A percentile compares a stretch with the other conserved stretches of the same genome.
These are phyloP conservation scores for Luehdorfia chinensis DNA, from an alignment of 1,140 invertebrate genomes.

Conservation along the genomic window DNA sequence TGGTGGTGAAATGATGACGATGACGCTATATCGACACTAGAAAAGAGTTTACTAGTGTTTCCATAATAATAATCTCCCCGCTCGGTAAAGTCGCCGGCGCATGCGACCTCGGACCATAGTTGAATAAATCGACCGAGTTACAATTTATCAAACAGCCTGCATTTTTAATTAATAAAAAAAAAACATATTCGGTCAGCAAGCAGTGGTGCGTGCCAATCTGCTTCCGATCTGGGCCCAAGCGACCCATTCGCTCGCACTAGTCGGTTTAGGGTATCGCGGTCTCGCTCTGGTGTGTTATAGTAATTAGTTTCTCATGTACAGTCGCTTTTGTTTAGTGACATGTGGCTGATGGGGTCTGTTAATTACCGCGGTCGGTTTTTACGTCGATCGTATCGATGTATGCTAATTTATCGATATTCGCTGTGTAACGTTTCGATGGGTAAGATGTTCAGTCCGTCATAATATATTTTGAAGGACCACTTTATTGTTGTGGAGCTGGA, in stretches of 20 bases:
- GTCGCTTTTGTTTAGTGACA: conserved; percentile 62
- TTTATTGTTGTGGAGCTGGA: no score
- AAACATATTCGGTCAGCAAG: conserved; percentile 55
- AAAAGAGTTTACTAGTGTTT: no score
- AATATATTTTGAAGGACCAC: no score
- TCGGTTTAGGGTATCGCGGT: conserved; percentile 17
- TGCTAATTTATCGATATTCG: conserved; percentile 20
- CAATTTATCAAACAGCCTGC: conserved; percentile 46
- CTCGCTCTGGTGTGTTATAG: conserved; percentile 28
- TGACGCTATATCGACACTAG: no score
- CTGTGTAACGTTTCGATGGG: no score
- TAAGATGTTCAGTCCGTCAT: no score
- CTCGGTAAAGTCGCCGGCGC: no score
- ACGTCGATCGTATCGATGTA: conserved; percentile 41
- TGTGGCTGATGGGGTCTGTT: conserved; percentile 51
- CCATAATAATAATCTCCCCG: no score
- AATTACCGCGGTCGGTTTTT: conserved; percentile 54
- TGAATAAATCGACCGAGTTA: no score
- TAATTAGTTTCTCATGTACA: conserved; percentile 69
- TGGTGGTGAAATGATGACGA: no score
- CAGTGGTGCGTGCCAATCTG: conserved; percentile 63
- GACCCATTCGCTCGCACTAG: conserved; percentile 29
- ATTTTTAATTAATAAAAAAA: conserved; percentile 71
- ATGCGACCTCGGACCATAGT: no score
- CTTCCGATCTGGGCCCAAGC: conserved; percentile 50